phyloP scores from a whole-genome alignment of 2,888 invertebrate genomes.

The Drosophila meridionalis region DNA sequence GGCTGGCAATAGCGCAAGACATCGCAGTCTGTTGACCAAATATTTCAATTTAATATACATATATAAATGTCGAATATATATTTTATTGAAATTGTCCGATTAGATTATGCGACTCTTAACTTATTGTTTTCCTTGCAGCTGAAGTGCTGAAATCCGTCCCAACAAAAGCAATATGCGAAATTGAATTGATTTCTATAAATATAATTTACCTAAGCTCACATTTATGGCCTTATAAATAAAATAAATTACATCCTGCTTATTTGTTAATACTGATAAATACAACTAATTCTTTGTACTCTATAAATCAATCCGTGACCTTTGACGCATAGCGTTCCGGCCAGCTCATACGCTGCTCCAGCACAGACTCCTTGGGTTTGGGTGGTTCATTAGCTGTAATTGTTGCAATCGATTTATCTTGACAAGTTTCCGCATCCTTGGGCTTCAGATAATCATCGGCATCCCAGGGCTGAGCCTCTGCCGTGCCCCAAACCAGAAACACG shows the following conservation, averaged over 20 bases:
- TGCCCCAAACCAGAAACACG: slow-evolving; percentile 89
- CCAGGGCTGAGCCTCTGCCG: slow-evolving; percentile 89
- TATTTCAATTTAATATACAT: slow-evolving; percentile 17
- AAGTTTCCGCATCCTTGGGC: slow-evolving; percentile 61
- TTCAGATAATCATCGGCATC: slow-evolving; percentile 86
- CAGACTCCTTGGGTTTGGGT: slow-evolving; percentile 63
- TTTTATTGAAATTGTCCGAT: slow-evolving; percentile 35
- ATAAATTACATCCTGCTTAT: slow-evolving; percentile 73
- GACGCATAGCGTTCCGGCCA: slow-evolving; percentile 59
- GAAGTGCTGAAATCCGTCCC: slow-evolving; percentile 34
- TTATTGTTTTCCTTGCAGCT: not conserved
- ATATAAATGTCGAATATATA: slow-evolving; percentile 24
- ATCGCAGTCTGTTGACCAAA: not conserved
- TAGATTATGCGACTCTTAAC: slow-evolving; percentile 25
- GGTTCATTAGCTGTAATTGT: slow-evolving; percentile 41
- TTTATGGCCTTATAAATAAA: slow-evolving; percentile 71
- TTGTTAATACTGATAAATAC: slow-evolving; percentile 73
- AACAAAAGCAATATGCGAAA: slow-evolving; percentile 28
- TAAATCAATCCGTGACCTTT: slow-evolving; percentile 49
- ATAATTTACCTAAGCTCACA: slow-evolving; percentile 56
- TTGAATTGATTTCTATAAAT: slow-evolving; percentile 50
- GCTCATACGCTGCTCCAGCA: slow-evolving; percentile 61
- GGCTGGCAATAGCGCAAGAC: not conserved
- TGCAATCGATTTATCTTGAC: slow-evolving; percentile 5
- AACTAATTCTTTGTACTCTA: slow-evolving; percentile 43